These are phyloP conservation scores for Anaspis maculata DNA, from an alignment of 2,888 invertebrate species.

Conservation along the genomic window DNA sequence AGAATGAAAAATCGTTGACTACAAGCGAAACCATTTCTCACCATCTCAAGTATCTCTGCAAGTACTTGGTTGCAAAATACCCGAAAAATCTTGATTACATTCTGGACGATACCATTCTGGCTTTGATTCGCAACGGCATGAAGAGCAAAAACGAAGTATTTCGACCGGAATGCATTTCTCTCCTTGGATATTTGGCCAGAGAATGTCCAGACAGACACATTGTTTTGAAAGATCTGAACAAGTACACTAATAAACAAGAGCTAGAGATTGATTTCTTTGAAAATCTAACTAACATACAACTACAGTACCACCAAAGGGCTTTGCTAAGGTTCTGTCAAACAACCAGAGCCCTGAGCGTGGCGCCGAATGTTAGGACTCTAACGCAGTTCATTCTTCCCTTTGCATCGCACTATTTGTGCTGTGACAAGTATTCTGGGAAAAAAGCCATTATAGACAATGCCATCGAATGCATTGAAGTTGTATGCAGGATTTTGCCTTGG, in stretches of 20 bases:
- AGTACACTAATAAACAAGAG: constrained; percentile 61
- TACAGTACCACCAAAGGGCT: constrained; percentile 78
- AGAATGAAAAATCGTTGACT: constrained; percentile 74
- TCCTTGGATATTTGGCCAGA: constrained; percentile 69
- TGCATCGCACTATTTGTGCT: constrained; percentile 69
- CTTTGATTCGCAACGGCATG: constrained; percentile 64
- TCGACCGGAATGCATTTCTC: constrained; percentile 68
- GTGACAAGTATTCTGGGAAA: constrained; percentile 66
- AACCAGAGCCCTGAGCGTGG: constrained; percentile 51
- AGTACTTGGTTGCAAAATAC: constrained; percentile 52
- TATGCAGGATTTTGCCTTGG: constrained; percentile 80
- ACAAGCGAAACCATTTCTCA: constrained; percentile 69
- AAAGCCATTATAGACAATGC: constrained; percentile 78
- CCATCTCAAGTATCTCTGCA: constrained; percentile 62
- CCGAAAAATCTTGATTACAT: constrained; percentile 56
- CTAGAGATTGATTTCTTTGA: constrained; percentile 90
- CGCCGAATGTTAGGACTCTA: constrained; percentile 61
- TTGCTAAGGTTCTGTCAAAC: constrained; percentile 65
- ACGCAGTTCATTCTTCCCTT: constrained; percentile 82
- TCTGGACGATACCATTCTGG: constrained; percentile 64
- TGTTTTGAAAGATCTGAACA: constrained; percentile 61
- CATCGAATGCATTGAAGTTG: constrained; percentile 69
- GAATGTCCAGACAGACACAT: constrained; percentile 64
- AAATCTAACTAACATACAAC: constrained; percentile 81
- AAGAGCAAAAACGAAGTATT: constrained; percentile 61